Base-by-base conservation (phyloP, 2,797 vertebrate species). In the Acropternis orthonyx region DNA sequence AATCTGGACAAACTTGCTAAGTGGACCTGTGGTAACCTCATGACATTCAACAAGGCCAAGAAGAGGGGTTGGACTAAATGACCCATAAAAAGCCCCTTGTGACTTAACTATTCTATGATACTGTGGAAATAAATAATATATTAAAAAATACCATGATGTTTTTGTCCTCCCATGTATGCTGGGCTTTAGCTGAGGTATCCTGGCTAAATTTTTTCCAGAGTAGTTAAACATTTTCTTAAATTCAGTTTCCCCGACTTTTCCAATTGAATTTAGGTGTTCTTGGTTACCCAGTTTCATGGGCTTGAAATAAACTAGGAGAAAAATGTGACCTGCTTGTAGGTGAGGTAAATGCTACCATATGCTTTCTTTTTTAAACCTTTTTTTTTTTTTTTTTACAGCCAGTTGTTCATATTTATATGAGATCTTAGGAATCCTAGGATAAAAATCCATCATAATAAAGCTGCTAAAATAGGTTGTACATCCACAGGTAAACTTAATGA, bases 241-340 rank as follows among this genome's bases (percentile, higher is more conserved):
- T 85, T 85, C 9, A 39, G 14, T 92, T 96, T 92, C 7, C 8
- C 13, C 6, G 3, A n/a, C 84, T 84, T 85, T 94, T 49, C 16
- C 15, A 46, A 4, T 21, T 65, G 44, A 80, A 92, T 89, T 46
- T 80, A 80, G n/a, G 19, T 83, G 8, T 65, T 93, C 37, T 66
- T 77, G 51, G 8, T 85, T 67, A 61, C 11, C 41, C 14, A 26
- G 51, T 59, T 80, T 85, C 41, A 49, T 80, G 24, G 75, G 17
- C 52, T 88, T 80, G 75, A 87, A 93, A 92, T 52, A 22, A 72
- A 51, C 22, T 72, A 61, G 55, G 44, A 85, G 79, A 83, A 83
- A 79, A 76, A 27, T 6, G 26, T 71, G 56, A 55, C 63, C 55
- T 62, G 37, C 28, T 65, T 36, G 23, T 72, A 75, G 21, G 30